These are phyloP conservation scores for Catharus bicknelli DNA, from an alignment of 2,113 vertebrate genomes.

Conservation along the genomic window DNA sequence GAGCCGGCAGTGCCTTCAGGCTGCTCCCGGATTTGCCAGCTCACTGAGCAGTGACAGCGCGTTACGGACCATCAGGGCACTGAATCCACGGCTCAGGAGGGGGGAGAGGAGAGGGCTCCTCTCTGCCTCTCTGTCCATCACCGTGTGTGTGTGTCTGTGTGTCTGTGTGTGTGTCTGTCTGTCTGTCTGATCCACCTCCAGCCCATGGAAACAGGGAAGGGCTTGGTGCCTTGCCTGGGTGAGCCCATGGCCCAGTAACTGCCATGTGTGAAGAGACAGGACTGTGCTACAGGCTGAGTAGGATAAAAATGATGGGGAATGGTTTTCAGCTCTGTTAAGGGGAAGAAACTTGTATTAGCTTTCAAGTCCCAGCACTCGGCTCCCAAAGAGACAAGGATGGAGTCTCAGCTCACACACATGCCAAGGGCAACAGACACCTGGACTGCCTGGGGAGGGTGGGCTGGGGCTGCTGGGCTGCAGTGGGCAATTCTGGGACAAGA, in stretches of 20 bases:
- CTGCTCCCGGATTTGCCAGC: constrained; percentile 1
- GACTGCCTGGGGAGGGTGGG: background rate
- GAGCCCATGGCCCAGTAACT: background rate
- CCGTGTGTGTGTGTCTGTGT: background rate
- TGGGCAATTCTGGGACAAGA: background rate
- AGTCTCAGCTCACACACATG: background rate
- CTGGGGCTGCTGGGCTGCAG: background rate
- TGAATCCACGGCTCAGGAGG: background rate
- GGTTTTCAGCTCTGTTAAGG: background rate
- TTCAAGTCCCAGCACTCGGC: background rate
- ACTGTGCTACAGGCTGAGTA: background rate
- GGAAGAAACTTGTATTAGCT: background rate
- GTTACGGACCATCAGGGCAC: background rate
- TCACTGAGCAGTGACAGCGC: background rate
- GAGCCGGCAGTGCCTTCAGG: background rate
- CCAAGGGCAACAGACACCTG: background rate
- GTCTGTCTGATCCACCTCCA: background rate
- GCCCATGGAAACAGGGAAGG: background rate
- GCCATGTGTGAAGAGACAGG: background rate
- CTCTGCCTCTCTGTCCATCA: background rate
- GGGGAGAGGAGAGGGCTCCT: too few relatives aligned
- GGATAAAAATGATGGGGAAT: background rate
- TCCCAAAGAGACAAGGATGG: background rate
- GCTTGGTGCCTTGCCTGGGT: background rate
- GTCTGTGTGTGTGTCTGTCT: background rate